Conservation (phyloP, 2,113 vertebrate species). For the Hoplias malabaricus region DNA sequence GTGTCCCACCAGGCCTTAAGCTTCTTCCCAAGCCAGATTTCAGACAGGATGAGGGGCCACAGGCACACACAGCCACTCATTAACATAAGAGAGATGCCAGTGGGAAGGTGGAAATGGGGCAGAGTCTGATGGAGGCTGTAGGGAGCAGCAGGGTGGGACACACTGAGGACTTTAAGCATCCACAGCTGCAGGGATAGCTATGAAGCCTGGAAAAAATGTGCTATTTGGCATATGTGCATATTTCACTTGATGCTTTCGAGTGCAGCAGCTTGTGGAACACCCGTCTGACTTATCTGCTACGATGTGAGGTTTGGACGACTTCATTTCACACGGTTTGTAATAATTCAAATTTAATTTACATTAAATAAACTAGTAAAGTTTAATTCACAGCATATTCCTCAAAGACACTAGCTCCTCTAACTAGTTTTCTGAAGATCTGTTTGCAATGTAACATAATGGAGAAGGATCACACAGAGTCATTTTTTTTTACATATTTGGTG, state of each 20-base stretch:
- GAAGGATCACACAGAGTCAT: too few relatives aligned
- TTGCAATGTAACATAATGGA: too few relatives aligned
- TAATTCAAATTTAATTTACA: background rate
- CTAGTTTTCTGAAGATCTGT: too few relatives aligned
- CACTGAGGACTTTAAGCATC: background rate
- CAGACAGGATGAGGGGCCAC: conserved; percentile 12
- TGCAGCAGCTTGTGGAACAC: background rate
- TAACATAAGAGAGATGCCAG: conserved; percentile 22
- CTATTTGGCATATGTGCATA: background rate
- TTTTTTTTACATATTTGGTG: too few relatives aligned
- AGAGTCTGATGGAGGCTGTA: background rate
- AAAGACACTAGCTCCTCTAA: too few relatives aligned
- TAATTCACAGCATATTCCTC: background rate
- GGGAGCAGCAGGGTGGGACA: background rate
- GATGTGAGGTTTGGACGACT: background rate
- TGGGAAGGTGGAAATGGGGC: background rate
- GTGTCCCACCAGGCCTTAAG: background rate
- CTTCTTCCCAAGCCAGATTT: conserved; percentile 33
- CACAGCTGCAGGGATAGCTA: background rate
- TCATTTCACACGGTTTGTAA: background rate
- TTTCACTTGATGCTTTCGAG: background rate
- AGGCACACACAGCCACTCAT: conserved; percentile 37
- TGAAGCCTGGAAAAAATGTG: background rate
- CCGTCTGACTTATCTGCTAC: background rate
- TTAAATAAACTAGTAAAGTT: background rate